These are phyloP conservation scores for Carposina sasakii DNA, from an alignment of 1,140 invertebrate genomes.

Conservation along the genomic window DNA sequence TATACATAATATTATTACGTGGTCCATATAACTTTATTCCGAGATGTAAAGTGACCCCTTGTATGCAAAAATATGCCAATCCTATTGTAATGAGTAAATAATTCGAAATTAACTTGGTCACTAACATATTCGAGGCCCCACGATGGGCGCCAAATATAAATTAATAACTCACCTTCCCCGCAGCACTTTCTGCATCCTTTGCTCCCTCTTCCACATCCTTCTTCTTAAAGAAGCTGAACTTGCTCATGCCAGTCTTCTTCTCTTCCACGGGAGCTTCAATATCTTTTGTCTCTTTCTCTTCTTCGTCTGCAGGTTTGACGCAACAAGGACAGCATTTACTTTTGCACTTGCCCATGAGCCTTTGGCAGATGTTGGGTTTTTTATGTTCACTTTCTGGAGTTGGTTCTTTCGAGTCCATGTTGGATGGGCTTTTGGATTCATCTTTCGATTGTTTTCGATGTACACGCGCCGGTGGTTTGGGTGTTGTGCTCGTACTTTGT, in stretches of 20 bases:
- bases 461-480: slow-evolving; percentile 49
- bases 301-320: slow-evolving; percentile 37
- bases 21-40: too few relatives aligned
- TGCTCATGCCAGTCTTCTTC: slow-evolving; percentile 40
- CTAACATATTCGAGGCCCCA: too few relatives aligned
- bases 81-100: too few relatives aligned
- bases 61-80: too few relatives aligned
- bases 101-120: too few relatives aligned
- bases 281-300: slow-evolving; percentile 26
- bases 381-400: slow-evolving; percentile 26
- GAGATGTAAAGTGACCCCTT: too few relatives aligned
- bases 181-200: slow-evolving; percentile 39
- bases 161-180: slow-evolving; percentile 46
- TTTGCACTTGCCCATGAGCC: slow-evolving; percentile 55
- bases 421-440: slow-evolving; percentile 14
- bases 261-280: slow-evolving; percentile 22
- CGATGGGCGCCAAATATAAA: too few relatives aligned
- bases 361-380: slow-evolving; percentile 45
- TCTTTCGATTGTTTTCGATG: slow-evolving; percentile 36
- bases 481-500: slow-evolving; percentile 60
- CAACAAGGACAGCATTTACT: slow-evolving; percentile 55
- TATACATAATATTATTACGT: too few relatives aligned
- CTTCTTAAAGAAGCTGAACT: slow-evolving; percentile 54
- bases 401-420: neutral
- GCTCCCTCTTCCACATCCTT: slow-evolving; percentile 39